Conservation (phyloP, 2,888 invertebrate genomes). For the Acrocera orbiculus region DNA sequence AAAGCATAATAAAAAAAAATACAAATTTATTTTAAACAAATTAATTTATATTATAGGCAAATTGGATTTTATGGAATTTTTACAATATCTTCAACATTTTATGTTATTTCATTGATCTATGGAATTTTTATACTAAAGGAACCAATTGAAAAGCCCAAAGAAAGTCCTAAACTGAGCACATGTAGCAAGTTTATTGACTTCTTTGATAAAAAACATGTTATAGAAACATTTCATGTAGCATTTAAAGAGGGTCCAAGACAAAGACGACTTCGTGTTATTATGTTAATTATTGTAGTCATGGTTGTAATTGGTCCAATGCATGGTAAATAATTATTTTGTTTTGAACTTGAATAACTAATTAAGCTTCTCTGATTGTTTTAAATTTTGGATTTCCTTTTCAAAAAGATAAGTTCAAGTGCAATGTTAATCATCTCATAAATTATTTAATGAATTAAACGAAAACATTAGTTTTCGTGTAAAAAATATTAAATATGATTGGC, state of each 20-base stretch:
- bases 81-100: constrained; percentile 54
- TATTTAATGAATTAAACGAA: too few species aligned
- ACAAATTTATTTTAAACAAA: too few species aligned
- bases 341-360: background rate
- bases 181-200: constrained; percentile 37
- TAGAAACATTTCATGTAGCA: constrained; percentile 60
- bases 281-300: constrained; percentile 64
- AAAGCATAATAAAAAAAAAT: constrained; percentile 11
- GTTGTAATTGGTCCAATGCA: constrained; percentile 73
- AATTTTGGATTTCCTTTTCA: background rate
- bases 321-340: constrained; percentile 37
- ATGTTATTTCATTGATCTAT: constrained; percentile 55
- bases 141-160: constrained; percentile 18
- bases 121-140: constrained; percentile 57
- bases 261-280: constrained; percentile 51
- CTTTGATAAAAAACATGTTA: constrained; percentile 58
- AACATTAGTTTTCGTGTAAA: too few species aligned
- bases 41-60: constrained; percentile 25
- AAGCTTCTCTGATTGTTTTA: background rate
- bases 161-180: constrained; percentile 16
- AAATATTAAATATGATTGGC: too few species aligned
- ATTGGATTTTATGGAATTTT: constrained; percentile 73
- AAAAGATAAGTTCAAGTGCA: too few species aligned
- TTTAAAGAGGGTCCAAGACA: constrained; percentile 63
- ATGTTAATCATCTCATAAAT: too few species aligned